phyloP scores from a whole-genome alignment of 2,888 invertebrate species.

The Eupithecia exiguata region DNA sequence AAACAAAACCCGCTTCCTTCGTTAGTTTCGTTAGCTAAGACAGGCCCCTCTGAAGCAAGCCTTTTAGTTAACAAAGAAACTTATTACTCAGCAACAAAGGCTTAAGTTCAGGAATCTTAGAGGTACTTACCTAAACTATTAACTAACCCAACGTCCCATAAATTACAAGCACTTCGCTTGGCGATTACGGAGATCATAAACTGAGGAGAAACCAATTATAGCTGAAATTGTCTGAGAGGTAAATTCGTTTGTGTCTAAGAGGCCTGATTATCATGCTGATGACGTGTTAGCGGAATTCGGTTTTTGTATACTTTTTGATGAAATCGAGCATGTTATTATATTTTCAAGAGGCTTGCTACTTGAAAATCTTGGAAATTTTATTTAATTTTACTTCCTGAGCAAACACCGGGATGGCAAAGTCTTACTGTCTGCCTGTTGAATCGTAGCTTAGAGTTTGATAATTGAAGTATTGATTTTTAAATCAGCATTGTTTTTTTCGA shows the following conservation, averaged over 20 bases:
- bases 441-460: too few relatives aligned
- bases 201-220: slow-evolving; percentile 3
- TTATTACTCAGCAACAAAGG: slow-evolving; percentile 8
- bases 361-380: not conserved
- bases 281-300: too few relatives aligned
- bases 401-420: not conserved
- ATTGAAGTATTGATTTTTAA: too few relatives aligned
- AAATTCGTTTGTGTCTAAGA: not conserved
- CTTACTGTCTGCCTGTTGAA: too few relatives aligned
- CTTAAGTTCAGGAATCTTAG: slow-evolving; percentile 3
- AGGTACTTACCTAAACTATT: slow-evolving; percentile 8
- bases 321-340: too few relatives aligned
- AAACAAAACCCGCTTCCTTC: not conserved
- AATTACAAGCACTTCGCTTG: slow-evolving; percentile 3
- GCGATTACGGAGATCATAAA: slow-evolving; percentile 11
- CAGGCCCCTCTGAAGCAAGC: not conserved
- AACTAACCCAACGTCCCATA: slow-evolving; percentile 9
- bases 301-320: too few relatives aligned
- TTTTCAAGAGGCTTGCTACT: not conserved
- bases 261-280: too few relatives aligned
- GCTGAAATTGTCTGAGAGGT: slow-evolving; percentile 7
- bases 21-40: not conserved
- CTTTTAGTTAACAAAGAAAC: slow-evolving; percentile 3
- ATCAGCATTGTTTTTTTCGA: too few relatives aligned
- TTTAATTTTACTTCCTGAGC: not conserved